Conservation (phyloP, 2,797 vertebrate species). For the Brotula barbata region DNA sequence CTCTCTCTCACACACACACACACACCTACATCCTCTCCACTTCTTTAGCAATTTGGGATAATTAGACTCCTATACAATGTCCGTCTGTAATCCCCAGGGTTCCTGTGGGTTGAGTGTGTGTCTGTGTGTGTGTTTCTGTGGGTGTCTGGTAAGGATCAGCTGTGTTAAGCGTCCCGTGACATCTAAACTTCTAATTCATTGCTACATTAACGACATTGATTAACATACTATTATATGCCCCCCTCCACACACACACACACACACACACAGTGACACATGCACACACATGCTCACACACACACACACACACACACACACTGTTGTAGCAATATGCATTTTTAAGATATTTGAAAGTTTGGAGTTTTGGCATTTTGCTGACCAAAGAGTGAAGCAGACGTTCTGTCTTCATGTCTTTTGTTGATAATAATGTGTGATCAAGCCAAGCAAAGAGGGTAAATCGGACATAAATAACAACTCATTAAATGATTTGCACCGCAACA, state of each 20-base stretch:
- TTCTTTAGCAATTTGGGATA: conserved; percentile 84
- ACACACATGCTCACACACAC: conserved; percentile 6
- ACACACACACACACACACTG: conserved; percentile 40
- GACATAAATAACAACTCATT: no score
- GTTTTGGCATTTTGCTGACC: no score
- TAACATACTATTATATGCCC: conserved; percentile 73
- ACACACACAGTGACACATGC: conserved; percentile 6
- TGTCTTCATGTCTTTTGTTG: no score
- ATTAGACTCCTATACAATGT: conserved; percentile 81
- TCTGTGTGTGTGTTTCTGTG: conserved; percentile 32
- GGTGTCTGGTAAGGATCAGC: conserved; percentile 79
- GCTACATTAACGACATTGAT: conserved; percentile 85
- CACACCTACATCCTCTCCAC: conserved; percentile 53
- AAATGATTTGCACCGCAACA: no score
- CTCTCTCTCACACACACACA: conserved; percentile 42
- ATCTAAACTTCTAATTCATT: conserved; percentile 87
- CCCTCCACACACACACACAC: conserved; percentile 21
- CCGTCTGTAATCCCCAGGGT: conserved; percentile 75
- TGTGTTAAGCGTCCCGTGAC: conserved; percentile 84
- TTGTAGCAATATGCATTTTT: no score
- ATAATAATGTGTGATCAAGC: no score
- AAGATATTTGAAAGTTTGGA: no score
- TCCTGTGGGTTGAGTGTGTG: conserved; percentile 55
- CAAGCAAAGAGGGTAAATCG: no score
- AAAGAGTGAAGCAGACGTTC: no score